Evolutionary conservation across 1,140 invertebrate species (phyloP), one percentile per base, ranked within the genome.

Genomic region (Paraescarpia echinospica): DNA sequence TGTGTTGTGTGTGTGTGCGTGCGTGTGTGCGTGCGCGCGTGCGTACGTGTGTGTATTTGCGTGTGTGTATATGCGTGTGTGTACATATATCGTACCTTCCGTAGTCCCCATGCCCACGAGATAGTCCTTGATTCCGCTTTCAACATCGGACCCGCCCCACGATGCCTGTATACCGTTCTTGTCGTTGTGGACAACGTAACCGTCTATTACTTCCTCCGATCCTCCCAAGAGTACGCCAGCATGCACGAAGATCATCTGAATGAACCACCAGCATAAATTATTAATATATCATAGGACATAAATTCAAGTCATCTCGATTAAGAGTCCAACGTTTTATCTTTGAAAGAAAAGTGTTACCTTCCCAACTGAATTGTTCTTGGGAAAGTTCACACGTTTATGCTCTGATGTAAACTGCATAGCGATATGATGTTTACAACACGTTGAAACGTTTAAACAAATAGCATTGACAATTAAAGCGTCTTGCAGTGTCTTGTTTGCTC

Each of bases 201-300:
- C 59, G 59, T 90, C 90, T 27, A 90, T 33, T 2, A 90, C 12
- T 41, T 90, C 90, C 90, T 90, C 90, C 9, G 34, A 35, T 34
- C 18, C 34, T 41, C 90, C 90, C 35, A n/a, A 34, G 34, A 90
- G 90, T 6, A 90, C 90, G 35, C 90, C 90, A 34, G 34, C 90
- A 90, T 90, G 90, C 34, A 90, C 90, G n/a, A 35, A 90, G 34
- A 90, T 34, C 18, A 90, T 90, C 90, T 90, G n/a, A 34, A 90
- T n/a, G n/a, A n/a, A n/a, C n/a, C n/a, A n/a, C n/a, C n/a, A n/a
- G n/a, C n/a, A n/a, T n/a, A n/a, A n/a, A n/a, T n/a, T n/a, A n/a
- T n/a, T n/a, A n/a, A n/a, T n/a, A n/a, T n/a, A n/a, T n/a, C n/a
- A n/a, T n/a, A n/a, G n/a, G n/a, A n/a, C n/a, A n/a, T n/a, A n/a